Evolutionary conservation across 2,888 invertebrate species (phyloP).

Genomic region (Zelleria hepariella): DNA sequence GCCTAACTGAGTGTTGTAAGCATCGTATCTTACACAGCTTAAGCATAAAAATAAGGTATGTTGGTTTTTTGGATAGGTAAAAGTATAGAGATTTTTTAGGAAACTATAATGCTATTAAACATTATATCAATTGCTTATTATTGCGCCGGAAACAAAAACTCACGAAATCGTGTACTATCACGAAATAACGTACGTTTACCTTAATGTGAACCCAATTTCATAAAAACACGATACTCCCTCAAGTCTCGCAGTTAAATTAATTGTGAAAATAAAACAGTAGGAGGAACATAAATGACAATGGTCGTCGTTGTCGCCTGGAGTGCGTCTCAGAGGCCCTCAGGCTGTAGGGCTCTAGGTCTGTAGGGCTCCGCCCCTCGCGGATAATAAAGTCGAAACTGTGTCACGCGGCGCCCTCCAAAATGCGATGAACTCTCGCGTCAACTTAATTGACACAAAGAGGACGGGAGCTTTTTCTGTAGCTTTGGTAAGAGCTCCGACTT

Average conservation of each 20-base stretch:
- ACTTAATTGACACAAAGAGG: neutral
- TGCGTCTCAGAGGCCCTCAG: neutral
- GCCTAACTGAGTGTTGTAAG: too few species aligned
- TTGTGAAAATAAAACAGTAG: neutral
- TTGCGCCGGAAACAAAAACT: too few species aligned
- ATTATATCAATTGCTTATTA: too few species aligned
- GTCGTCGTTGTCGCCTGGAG: neutral
- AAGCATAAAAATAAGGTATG: too few species aligned
- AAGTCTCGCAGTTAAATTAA: neutral
- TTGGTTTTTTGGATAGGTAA: too few species aligned
- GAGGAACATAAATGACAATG: neutral
- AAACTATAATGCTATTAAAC: too few species aligned
- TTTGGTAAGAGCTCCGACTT: neutral
- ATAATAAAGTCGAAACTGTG: conserved; percentile 2
- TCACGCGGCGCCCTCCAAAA: neutral
- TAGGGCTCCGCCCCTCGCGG: neutral
- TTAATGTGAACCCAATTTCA: too few species aligned
- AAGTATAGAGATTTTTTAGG: too few species aligned
- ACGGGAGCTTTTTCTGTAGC: neutral
- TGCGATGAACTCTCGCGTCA: neutral
- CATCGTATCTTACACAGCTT: too few species aligned
- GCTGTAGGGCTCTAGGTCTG: neutral
- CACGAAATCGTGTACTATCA: too few species aligned
- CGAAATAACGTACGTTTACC: too few species aligned
- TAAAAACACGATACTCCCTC: too few species aligned